phyloP scores from a whole-genome alignment of 1,140 invertebrate genomes.

The Palaemon carinicauda region DNA sequence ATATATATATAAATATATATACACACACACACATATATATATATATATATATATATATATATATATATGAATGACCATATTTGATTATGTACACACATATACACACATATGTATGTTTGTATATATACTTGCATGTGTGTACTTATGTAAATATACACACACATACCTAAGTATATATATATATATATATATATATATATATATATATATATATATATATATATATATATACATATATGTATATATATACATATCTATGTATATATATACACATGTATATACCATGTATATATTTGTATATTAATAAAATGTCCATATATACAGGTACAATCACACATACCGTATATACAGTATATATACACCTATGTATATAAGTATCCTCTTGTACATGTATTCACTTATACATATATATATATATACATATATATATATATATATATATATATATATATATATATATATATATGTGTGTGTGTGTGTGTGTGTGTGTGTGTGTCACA shows the following conservation, averaged over 20 bases:
- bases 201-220: not conserved
- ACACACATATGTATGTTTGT: not conserved
- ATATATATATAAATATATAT: not conserved
- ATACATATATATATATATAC: not conserved
- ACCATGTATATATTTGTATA: too few species aligned
- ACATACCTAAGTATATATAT: not conserved
- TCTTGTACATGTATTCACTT: too few species aligned
- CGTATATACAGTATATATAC: not conserved
- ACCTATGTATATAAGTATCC: too few species aligned
- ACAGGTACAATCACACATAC: too few species aligned
- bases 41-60: not conserved
- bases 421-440: not conserved
- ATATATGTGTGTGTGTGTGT: not conserved
- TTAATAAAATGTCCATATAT: too few species aligned
- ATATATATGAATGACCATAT: not conserved
- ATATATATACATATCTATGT: not conserved
- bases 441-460: not conserved
- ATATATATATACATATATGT: not conserved
- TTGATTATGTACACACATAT: not conserved
- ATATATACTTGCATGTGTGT: not conserved
- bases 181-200: not conserved
- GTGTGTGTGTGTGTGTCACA: not conserved
- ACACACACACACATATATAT: not conserved
- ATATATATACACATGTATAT: not conserved
- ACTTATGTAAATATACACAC: not conserved